phyloP scores from a whole-genome alignment of 2,888 invertebrate species.

The Eristalis arbustorum region DNA sequence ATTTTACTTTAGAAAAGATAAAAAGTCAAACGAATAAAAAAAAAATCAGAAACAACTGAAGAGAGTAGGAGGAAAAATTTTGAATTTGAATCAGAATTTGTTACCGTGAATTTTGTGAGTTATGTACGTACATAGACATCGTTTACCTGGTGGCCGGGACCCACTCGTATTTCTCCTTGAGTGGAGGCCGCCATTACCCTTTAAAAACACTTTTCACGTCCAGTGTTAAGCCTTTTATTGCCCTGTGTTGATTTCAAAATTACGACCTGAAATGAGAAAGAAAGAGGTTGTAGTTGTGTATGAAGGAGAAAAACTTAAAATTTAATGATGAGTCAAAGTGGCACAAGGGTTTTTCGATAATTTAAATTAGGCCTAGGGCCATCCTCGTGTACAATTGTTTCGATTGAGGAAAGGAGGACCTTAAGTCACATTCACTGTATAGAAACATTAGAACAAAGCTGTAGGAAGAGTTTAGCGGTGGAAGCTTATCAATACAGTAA shows the following conservation, averaged over 20 bases:
- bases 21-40: slow-evolving; percentile 30
- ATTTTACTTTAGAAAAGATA: slow-evolving; percentile 4
- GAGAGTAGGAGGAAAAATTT: slow-evolving; percentile 70
- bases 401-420: too few relatives aligned
- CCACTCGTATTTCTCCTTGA: slow-evolving; percentile 89
- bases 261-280: slow-evolving; percentile 75
- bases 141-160: slow-evolving; percentile 88
- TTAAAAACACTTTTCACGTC: slow-evolving; percentile 80
- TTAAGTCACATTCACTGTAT: too few relatives aligned
- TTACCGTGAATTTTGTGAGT: slow-evolving; percentile 82
- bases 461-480: too few relatives aligned
- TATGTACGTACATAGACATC: slow-evolving; percentile 85
- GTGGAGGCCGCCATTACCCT: slow-evolving; percentile 84
- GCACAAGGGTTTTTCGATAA: too few relatives aligned
- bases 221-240: slow-evolving; percentile 80
- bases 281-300: neutral
- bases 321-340: too few relatives aligned
- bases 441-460: too few relatives aligned
- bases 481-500: too few relatives aligned
- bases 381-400: neutral
- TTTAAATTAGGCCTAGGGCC: neutral
- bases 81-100: slow-evolving; percentile 75
- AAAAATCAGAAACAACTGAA: slow-evolving; percentile 71
- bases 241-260: slow-evolving; percentile 77
- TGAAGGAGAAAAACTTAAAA: neutral